phyloP scores from a whole-genome alignment of 2,888 invertebrate species.

The Ophion ellenae region DNA sequence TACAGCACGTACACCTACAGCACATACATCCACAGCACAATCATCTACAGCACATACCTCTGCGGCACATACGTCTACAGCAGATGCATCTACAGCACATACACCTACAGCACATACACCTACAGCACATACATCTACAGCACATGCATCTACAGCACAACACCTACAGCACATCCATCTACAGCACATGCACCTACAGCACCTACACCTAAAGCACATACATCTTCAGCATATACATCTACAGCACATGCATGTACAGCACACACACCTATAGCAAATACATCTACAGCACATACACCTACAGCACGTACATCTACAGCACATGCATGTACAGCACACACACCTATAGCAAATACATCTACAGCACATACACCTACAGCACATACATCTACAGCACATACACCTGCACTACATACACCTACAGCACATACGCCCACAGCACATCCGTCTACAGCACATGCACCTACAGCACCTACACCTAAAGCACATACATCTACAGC shows the following conservation, averaged over 20 bases:
- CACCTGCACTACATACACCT: not conserved
- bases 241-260: not conserved
- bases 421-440: not conserved
- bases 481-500: not conserved
- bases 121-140: no score
- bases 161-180: no score
- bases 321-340: no score
- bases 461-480: not conserved
- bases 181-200: no score
- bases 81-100: no score
- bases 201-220: no score
- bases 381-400: constrained; percentile 1
- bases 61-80: no score
- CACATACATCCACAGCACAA: not conserved
- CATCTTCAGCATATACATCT: no score
- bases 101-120: no score
- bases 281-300: no score
- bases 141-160: not conserved
- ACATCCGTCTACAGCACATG: not conserved
- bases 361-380: not conserved
- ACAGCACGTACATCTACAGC: no score
- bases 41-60: not conserved
- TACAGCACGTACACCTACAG: not conserved
- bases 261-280: not conserved
- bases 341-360: no score